Conservation (phyloP, 2,113 vertebrate genomes). For the Nerophis ophidion region DNA sequence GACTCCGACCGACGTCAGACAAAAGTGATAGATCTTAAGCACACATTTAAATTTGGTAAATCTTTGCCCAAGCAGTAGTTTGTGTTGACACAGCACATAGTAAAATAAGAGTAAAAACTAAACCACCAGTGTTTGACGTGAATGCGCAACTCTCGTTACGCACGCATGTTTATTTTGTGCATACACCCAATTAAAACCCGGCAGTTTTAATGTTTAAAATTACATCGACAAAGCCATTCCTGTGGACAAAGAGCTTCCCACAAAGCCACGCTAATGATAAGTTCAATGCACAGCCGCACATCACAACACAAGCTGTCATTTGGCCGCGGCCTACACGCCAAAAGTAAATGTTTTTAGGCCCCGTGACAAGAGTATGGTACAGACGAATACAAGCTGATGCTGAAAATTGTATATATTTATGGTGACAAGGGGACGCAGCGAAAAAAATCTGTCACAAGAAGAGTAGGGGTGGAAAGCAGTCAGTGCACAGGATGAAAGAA, state of each 20-base stretch:
- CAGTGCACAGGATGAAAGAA: slow-evolving; percentile 42
- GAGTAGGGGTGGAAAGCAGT: slow-evolving; percentile 28
- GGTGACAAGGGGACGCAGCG: slow-evolving; percentile 52
- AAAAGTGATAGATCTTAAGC: too few species aligned
- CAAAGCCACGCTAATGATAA: slow-evolving; percentile 1
- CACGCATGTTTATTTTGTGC: slow-evolving; percentile 11
- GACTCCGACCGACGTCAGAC: too few species aligned
- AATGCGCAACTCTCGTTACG: background rate
- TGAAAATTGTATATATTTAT: slow-evolving; percentile 46
- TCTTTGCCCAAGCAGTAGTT: too few species aligned
- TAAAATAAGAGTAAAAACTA: too few species aligned
- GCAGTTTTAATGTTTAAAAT: slow-evolving; percentile 15
- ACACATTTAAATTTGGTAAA: too few species aligned
- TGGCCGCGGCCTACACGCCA: background rate
- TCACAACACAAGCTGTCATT: slow-evolving; percentile 4
- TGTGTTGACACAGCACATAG: too few species aligned
- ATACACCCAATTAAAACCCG: background rate
- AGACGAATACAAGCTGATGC: slow-evolving; percentile 47
- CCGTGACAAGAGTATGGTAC: slow-evolving; percentile 28
- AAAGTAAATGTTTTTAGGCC: slow-evolving; percentile 28
- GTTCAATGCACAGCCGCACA: background rate
- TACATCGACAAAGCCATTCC: background rate
- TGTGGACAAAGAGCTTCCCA: slow-evolving; percentile 1
- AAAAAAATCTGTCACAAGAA: slow-evolving; percentile 34
- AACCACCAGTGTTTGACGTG: too few species aligned